phyloP scores from a whole-genome alignment of 1,140 invertebrate genomes.

The Euura saliciscinereae region DNA sequence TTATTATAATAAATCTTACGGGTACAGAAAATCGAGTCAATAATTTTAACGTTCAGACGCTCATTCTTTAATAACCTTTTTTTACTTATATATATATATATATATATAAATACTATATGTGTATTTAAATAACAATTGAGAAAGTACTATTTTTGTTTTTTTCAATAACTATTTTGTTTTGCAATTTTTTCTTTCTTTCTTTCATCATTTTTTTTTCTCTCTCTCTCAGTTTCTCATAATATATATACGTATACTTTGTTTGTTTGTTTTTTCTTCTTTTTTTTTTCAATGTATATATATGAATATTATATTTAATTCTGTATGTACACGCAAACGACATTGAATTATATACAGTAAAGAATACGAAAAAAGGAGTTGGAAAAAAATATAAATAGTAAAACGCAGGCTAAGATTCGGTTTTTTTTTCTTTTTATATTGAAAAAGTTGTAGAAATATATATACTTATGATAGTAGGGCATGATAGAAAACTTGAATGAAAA shows the following conservation, averaged over 20 bases:
- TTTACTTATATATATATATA: constrained; percentile 1
- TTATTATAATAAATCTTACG: background rate
- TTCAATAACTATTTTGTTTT: too few species aligned
- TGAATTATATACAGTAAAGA: background rate
- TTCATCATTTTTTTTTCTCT: too few species aligned
- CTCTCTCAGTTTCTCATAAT: background rate
- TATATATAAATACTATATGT: background rate
- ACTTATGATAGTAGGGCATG: too few species aligned
- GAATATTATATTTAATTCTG: too few species aligned
- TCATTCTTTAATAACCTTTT: background rate
- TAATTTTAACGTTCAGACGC: constrained; percentile 3
- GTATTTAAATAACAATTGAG: background rate
- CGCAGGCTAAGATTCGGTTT: too few species aligned
- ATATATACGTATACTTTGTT: background rate
- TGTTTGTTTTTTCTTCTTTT: background rate
- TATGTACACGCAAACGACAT: too few species aligned
- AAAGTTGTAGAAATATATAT: too few species aligned
- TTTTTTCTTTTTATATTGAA: too few species aligned
- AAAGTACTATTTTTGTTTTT: background rate
- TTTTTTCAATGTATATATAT: background rate
- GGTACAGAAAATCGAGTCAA: constrained; percentile 1
- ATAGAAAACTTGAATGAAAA: background rate
- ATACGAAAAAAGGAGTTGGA: background rate
- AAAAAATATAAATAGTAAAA: background rate
- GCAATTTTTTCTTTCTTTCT: too few species aligned